Percentiles rank a stretch among this genome's conserved stretches.
phyloP scores from a whole-genome alignment of 2,113 vertebrate species.

The Motacilla alba region DNA sequence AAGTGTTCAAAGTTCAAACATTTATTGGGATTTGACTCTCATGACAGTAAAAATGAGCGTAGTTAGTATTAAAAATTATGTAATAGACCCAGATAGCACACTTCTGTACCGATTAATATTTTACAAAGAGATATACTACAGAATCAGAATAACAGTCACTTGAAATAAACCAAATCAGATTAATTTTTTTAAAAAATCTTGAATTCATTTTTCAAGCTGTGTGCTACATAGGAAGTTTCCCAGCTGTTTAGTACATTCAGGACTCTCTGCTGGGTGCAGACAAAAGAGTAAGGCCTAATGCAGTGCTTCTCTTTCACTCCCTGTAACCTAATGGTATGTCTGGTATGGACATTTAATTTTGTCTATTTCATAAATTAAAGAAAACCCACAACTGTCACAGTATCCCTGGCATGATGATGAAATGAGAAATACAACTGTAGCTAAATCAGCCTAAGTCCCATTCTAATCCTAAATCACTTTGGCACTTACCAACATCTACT shows the following conservation, averaged over 20 bases:
- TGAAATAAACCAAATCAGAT: neutral
- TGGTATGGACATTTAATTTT: constrained; percentile 77
- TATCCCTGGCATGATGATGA: constrained; percentile 3
- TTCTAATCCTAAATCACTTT: neutral
- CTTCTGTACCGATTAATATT: neutral
- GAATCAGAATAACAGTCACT: neutral
- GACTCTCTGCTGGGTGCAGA: constrained; percentile 73
- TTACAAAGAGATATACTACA: neutral
- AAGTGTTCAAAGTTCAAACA: neutral
- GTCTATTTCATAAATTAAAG: constrained; percentile 61
- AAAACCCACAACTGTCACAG: constrained; percentile 49
- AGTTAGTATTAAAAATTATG: neutral
- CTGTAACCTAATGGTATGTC: constrained; percentile 64
- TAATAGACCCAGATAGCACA: neutral
- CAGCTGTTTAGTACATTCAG: constrained; percentile 82
- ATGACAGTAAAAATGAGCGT: neutral
- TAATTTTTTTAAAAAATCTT: neutral
- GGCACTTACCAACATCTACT: neutral
- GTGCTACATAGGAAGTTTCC: constrained; percentile 1
- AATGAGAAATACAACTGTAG: neutral
- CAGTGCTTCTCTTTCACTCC: constrained; percentile 39
- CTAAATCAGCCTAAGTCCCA: neutral
- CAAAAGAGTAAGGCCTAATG: constrained; percentile 71
- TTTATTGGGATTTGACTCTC: neutral
- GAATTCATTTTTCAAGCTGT: neutral